These are phyloP conservation scores for Orientallactaga bullata DNA, from an alignment of 2,113 vertebrate genomes.

Conservation along the genomic window DNA sequence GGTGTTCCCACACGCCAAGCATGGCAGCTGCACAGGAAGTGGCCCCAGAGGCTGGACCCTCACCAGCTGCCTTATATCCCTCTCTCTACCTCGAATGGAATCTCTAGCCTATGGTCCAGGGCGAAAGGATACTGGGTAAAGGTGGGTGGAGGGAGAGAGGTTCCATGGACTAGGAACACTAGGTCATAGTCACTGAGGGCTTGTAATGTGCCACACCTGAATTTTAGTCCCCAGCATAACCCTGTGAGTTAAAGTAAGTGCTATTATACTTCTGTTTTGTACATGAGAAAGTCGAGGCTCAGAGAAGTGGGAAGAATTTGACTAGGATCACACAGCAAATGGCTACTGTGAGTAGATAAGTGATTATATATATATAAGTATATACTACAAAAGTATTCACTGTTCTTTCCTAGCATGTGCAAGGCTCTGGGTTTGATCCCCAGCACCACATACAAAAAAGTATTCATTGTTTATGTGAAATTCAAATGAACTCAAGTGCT, in stretches of 20 bases:
- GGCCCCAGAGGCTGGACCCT: not conserved
- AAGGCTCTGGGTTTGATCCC: not conserved
- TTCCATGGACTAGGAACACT: not conserved
- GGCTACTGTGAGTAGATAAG: not conserved
- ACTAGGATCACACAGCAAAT: slow-evolving; percentile 14
- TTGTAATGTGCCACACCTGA: not conserved
- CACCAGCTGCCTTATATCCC: slow-evolving; percentile 56
- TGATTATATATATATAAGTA: not conserved
- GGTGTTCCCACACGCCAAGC: slow-evolving; percentile 51
- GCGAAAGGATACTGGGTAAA: not conserved
- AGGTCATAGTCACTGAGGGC: slow-evolving; percentile 15
- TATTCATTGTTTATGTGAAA: slow-evolving; percentile 38
- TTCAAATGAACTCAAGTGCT: slow-evolving; percentile 26
- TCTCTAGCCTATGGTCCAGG: not conserved
- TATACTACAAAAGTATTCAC: not conserved
- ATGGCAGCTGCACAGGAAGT: slow-evolving; percentile 60
- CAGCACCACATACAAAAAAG: not conserved
- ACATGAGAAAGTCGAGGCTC: not conserved
- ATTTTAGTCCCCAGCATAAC: not conserved
- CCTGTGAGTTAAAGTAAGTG: not conserved
- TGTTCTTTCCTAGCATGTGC: not conserved
- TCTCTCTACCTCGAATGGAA: not conserved
- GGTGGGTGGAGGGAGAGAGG: not conserved
- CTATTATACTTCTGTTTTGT: not conserved
- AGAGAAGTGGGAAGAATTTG: not conserved